Percentiles rank a stretch among this genome's conserved stretches.
phyloP scores from a whole-genome alignment of 2,888 invertebrate species.

The Bembecia ichneumoniformis region DNA sequence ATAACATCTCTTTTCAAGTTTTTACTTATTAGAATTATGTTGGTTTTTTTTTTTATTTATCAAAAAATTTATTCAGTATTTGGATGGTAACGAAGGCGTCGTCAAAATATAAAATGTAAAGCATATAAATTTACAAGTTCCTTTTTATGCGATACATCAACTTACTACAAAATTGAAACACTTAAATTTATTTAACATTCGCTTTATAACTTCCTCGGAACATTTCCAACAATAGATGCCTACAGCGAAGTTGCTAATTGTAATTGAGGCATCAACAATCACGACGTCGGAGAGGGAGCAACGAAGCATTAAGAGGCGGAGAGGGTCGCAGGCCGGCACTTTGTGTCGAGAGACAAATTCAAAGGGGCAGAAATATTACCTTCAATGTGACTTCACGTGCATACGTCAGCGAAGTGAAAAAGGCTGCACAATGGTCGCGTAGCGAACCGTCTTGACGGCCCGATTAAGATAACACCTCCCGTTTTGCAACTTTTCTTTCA shows the following conservation, averaged over 20 bases:
- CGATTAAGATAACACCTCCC: constrained; percentile 57
- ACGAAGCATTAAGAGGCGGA: constrained; percentile 24
- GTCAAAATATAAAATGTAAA: too few relatives aligned
- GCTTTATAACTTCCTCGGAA: not conserved
- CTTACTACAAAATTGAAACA: not conserved
- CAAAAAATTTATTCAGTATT: too few relatives aligned
- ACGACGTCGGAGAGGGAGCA: constrained; percentile 21
- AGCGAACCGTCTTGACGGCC: constrained; percentile 33
- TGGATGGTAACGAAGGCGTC: too few relatives aligned
- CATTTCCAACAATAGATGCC: not conserved
- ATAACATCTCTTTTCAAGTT: too few relatives aligned
- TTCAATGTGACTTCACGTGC: constrained; percentile 19
- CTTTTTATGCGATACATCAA: not conserved
- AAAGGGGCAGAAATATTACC: constrained; percentile 52
- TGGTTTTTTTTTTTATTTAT: too few relatives aligned
- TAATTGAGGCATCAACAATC: constrained; percentile 29
- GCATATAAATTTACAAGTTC: too few relatives aligned
- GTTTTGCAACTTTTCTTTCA: constrained; percentile 22
- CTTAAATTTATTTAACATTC: too few relatives aligned
- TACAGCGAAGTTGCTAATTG: constrained; percentile 1
- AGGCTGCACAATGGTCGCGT: constrained; percentile 37
- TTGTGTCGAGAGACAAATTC: constrained; percentile 22
- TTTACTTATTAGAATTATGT: too few relatives aligned
- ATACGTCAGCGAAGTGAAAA: constrained; percentile 39
- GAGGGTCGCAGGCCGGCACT: constrained; percentile 23